Evolutionary conservation across 2,113 vertebrate species (phyloP), one percentile per base, ranked within the genome.

Genomic region (Saguinus midas): DNA sequence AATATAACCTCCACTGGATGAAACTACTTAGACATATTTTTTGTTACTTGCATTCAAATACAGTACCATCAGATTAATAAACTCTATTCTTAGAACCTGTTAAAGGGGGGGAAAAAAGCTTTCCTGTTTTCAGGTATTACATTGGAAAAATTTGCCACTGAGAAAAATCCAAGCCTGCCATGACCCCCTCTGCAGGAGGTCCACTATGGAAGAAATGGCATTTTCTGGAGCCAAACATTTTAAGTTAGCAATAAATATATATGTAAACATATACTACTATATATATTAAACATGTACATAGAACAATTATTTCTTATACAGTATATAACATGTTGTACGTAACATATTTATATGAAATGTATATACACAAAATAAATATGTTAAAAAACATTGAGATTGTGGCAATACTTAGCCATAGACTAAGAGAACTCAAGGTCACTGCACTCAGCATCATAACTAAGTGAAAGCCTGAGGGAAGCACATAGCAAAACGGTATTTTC

Each of bases 401-500:
- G 82, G 8, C 32, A 91, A 45, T 78, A 84, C 75, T 68, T 35
- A 78, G 21, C 43, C 18, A 58, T 50, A 64, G 25, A 29, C 27
- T 29, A 81, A 75, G 2, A 66, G 88, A 91, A 81, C 21, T 25
- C 64, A 85, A 90, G 72, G 86, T 89, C 82, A 91, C 23, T 18
- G 58, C 11, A 13, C 9, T 88, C 45, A 81, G 50, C 45, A 78
- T 91, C 55, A 83, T 35, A 79, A 91, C 50, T 94, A 80, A 94
- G 92, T n/a, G 70, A 92, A 94, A 84, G 61, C 64, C 76, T 52
- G 2, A 83, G 57, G 45, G 52, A 81, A 81, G 3, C 55, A 79
- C 21, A 87, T 72, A 94, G 20, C 16, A 89, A 92, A 96, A 70
- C 55, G 45, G 2, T 64, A 78, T 94, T 92, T 95, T 95, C 81